Base-by-base conservation (phyloP, 2,797 vertebrate species). In the Hemitrygon akajei region DNA sequence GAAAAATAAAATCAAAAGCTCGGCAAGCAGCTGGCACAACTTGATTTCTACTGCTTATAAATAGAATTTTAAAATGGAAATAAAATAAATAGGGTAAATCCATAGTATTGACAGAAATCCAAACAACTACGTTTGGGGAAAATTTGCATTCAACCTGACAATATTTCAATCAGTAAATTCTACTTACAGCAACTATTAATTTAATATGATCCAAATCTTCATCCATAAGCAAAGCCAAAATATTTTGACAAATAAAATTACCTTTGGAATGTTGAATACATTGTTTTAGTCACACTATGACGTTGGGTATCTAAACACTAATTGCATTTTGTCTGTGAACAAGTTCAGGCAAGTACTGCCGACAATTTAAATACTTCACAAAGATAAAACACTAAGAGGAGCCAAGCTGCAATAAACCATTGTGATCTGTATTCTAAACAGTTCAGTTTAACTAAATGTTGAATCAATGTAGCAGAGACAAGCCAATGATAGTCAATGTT, bases 331-430 rank as follows among this genome's bases (percentile, higher is more conserved):
- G 40, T 56, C 71, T 75, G 91, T 7, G 22, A 34, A 94, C 94
- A 0, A 93, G 95, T 93, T 84, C 82, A 86, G 95, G 37, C 95
- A 95, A 95, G 95, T 94, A 94, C 80, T 0, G 58, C 63, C 75
- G 37, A 94, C 94, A 80, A 37, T 73, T 47, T 27, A 25, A 94
- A 86, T 22, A 30, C 86, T 58, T 94, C 94, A 40, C 71, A 76
- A 0, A 25, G 27, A 73, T 0, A 0, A 79, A 34, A 37, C 91
- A 91, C 69, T 0, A 6, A 76, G 3, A 73, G 91, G 25, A 92
- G 73, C 37, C 30, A 92, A 73, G 91, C 91, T 25, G 69, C 69
- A 47, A 92, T 5, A 34, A 91, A 91, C 0, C 66, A 73, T 20
- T 91, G 7, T 47, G 89, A 22, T 47, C 89, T 73, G 20, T 12